These are phyloP conservation scores for Nothocercus nigrocapillus DNA, from an alignment of 2,113 vertebrate species.

Conservation along the genomic window DNA sequence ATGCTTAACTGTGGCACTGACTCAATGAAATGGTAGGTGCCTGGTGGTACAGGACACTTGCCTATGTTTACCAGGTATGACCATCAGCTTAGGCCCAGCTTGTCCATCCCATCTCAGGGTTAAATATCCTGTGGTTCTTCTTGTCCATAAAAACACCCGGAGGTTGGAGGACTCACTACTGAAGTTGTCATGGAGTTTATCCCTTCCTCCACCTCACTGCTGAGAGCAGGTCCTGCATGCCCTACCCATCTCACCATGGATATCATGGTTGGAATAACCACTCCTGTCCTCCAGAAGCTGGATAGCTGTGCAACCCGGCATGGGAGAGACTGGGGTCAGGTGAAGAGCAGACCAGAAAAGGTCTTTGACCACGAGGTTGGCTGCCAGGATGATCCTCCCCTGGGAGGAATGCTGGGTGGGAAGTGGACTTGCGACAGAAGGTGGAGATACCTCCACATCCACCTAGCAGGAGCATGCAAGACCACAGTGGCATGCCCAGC, in stretches of 20 bases:
- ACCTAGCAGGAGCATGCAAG: neutral
- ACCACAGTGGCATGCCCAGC: neutral
- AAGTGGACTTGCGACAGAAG: neutral
- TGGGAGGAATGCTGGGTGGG: neutral
- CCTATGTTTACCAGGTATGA: neutral
- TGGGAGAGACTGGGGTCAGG: neutral
- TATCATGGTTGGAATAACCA: neutral
- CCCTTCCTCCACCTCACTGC: neutral
- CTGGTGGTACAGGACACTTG: neutral
- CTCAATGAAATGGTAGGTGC: neutral
- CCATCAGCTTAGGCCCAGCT: neutral
- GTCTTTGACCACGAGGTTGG: neutral
- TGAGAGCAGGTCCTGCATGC: neutral
- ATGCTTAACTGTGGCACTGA: neutral
- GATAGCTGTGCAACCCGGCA: fast-evolving
- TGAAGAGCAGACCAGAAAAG: neutral
- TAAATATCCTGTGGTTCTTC: neutral
- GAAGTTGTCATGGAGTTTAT: neutral
- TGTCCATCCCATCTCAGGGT: neutral
- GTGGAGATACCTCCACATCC: neutral
- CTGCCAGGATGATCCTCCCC: neutral
- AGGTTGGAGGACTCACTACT: neutral
- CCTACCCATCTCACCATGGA: neutral
- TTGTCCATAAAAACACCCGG: neutral
- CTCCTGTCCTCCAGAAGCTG: neutral